Evolutionary conservation across 2,113 vertebrate genomes (phyloP).

Genomic region (Campylomormyrus numenius): DNA sequence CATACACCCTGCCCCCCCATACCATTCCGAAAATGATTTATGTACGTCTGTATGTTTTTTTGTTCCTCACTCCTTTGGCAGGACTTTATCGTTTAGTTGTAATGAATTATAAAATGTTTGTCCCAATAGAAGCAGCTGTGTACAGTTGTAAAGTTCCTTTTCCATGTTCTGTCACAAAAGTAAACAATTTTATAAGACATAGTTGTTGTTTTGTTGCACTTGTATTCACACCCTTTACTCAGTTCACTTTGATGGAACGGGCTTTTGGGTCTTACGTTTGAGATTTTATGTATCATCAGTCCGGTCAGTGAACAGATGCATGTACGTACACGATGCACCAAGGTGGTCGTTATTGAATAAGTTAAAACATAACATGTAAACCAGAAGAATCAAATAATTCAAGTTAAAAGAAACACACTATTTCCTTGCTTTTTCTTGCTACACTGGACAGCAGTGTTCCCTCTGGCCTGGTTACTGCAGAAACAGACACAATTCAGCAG

Average conservation of each 20-base stretch:
- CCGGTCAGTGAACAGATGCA: neutral
- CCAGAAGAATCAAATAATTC: neutral
- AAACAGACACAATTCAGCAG: neutral
- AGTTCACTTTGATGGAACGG: neutral
- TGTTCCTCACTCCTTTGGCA: neutral
- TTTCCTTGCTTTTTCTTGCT: neutral
- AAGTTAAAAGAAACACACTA: neutral
- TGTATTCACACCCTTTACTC: neutral
- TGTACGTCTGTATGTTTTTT: neutral
- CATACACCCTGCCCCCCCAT: neutral
- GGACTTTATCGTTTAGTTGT: neutral
- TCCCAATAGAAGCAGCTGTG: neutral
- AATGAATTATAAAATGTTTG: neutral
- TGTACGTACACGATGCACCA: neutral
- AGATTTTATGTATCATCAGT: neutral
- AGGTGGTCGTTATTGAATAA: neutral
- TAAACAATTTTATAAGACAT: neutral
- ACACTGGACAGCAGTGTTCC: neutral
- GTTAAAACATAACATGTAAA: neutral
- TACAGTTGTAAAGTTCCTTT: neutral
- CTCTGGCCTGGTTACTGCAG: neutral
- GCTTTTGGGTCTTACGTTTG: neutral
- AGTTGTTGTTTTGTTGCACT: neutral
- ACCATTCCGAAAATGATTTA: neutral
- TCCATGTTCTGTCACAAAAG: neutral